A percentile compares a stretch with the other conserved stretches of the same genome.
These are phyloP conservation scores for Orthonevra nobilis DNA, from an alignment of 2,888 invertebrate species.

Conservation along the genomic window DNA sequence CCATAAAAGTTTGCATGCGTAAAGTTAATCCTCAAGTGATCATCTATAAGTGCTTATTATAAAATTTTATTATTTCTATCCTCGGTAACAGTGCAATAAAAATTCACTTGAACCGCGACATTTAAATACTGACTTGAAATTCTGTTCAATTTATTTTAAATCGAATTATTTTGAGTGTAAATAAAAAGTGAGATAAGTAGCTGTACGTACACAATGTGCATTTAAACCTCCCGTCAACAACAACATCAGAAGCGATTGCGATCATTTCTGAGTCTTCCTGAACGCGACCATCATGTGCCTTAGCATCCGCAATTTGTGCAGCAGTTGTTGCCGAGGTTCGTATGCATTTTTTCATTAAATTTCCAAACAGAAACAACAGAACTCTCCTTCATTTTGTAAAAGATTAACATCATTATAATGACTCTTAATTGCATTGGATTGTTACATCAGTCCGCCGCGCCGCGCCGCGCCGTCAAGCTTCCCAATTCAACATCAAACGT, in stretches of 20 bases:
- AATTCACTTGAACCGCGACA: not conserved
- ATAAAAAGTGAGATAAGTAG: constrained; percentile 20
- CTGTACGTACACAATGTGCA: constrained; percentile 48
- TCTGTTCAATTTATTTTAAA: constrained; percentile 28
- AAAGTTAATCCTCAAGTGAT: no score
- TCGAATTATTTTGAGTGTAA: constrained; percentile 19
- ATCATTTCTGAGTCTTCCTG: constrained; percentile 34
- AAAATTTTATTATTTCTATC: not conserved
- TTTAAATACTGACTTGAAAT: no score
- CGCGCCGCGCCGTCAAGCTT: not conserved
- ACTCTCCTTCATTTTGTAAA: constrained; percentile 3
- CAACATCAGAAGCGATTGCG: constrained; percentile 18
- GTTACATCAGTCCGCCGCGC: not conserved
- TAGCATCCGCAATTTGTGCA: constrained; percentile 76
- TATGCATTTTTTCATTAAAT: constrained; percentile 59
- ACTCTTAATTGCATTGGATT: constrained; percentile 37
- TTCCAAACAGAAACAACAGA: constrained; percentile 1
- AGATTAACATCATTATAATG: constrained; percentile 48
- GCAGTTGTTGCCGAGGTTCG: constrained; percentile 77
- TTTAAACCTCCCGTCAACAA: constrained; percentile 14
- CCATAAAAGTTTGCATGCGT: no score
- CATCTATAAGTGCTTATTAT: not conserved
- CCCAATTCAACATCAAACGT: no score
- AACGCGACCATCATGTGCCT: constrained; percentile 74
- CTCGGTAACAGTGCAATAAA: not conserved